These are phyloP conservation scores for Eilema caniola DNA, from an alignment of 2,888 invertebrate species.

Conservation along the genomic window DNA sequence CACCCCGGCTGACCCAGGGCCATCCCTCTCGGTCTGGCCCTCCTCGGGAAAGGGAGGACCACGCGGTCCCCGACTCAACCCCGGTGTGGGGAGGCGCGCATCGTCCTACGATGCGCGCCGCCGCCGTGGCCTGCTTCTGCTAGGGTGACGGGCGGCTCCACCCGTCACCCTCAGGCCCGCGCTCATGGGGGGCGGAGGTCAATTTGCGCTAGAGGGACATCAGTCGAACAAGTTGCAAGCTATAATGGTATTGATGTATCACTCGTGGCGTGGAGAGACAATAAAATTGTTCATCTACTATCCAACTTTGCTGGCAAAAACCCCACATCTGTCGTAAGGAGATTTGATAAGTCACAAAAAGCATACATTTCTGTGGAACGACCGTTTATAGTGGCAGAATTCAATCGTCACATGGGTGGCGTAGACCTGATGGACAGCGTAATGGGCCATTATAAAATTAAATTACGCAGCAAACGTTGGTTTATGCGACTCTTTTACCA, in stretches of 20 bases:
- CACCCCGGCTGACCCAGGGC: too few relatives aligned
- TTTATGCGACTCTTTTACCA: constrained; percentile 20
- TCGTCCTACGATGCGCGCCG: too few relatives aligned
- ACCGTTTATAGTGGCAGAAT: constrained; percentile 18
- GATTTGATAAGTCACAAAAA: constrained; percentile 20
- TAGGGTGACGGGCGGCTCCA: too few relatives aligned
- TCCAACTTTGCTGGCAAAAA: constrained; percentile 42
- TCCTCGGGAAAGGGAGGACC: too few relatives aligned
- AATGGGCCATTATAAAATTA: constrained; percentile 21
- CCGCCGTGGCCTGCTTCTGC: too few relatives aligned
- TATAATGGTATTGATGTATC: constrained; percentile 15
- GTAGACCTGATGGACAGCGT: constrained; percentile 19
- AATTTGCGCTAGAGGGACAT: constrained; percentile 14
- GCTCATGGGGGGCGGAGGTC: too few relatives aligned
- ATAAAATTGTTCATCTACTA: constrained; percentile 45
- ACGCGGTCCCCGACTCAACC: too few relatives aligned
- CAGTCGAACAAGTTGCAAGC: constrained; percentile 22
- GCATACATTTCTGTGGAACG: constrained; percentile 14
- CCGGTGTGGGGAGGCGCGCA: too few relatives aligned
- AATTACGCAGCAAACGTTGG: constrained; percentile 20
- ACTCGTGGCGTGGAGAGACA: constrained; percentile 28
- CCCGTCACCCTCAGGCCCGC: too few relatives aligned
- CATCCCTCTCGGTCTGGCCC: too few relatives aligned
- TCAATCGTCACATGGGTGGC: constrained; percentile 19
- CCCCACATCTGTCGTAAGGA: constrained; percentile 19